Base-by-base conservation (phyloP, 2,888 invertebrate genomes). In the Agrochola circellaris region DNA sequence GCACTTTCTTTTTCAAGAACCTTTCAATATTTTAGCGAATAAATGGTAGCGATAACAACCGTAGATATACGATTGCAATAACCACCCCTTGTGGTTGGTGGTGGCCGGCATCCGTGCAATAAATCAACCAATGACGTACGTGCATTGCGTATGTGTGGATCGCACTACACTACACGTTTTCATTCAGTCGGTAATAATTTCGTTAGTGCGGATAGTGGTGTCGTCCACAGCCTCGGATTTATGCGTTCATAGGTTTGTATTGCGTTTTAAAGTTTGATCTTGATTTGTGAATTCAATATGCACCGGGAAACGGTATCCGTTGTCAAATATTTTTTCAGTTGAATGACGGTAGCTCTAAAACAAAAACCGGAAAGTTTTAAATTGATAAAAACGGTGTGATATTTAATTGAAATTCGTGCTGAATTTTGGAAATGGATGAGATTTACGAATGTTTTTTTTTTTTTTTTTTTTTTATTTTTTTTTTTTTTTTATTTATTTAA, bases 121-220 rank as follows among this genome's bases (percentile, higher is more conserved):
- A 89, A 82, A 84, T 89, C 80, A 87, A 51, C 83, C 85, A 88
- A 85, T 89, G 84, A 84, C 79, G 81, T 73, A 73, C 70, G 82
- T 61, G 79, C 67, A 58, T 64, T 70, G 79, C 81, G 80, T 81
- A 73, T 75, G 67, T 79, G 76, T 34, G 69, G 75, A 72, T 68
- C 82, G 76, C 42, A 75, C 68, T 73, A 84, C 82, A 88, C 87
- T 73, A 81, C 79, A 77, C 82, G 83, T 79, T 88, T 87, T 79
- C 81, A 83, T 82, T 69, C 65, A 42, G 67, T 69, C 61, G 66
- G 73, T 81, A 82, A 87, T 88, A 81, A 86, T 87, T 88, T 79
- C 75, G 85, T 84, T 77, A 79, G 79, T 75, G 75, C 58, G 73
- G 77, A 73, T 60, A 82, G 82, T 75, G 66, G 68, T 72, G 77